These are phyloP conservation scores for Callopanchax toddi DNA, from an alignment of 2,113 vertebrate genomes.

Conservation along the genomic window DNA sequence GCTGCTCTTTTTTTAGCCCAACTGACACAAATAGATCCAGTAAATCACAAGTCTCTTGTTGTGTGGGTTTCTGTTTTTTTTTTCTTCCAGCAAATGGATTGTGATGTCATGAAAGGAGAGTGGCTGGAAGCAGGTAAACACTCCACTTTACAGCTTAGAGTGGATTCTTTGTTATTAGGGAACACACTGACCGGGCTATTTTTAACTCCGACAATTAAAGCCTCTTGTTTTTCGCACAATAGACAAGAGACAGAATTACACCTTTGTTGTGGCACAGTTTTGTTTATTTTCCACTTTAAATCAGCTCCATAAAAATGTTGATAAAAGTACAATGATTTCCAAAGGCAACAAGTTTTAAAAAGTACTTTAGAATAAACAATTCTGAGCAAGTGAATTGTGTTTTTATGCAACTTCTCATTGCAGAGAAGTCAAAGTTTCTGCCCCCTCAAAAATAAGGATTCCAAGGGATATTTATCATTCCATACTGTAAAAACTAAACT, in stretches of 20 bases:
- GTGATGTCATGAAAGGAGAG: constrained; percentile 56
- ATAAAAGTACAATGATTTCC: too few species aligned
- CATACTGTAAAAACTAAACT: too few species aligned
- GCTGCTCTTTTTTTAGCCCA: constrained; percentile 61
- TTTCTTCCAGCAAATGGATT: constrained; percentile 37
- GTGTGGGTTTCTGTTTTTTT: constrained; percentile 23
- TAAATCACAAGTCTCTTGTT: constrained; percentile 55
- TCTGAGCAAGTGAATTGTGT: too few species aligned
- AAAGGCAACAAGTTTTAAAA: too few species aligned
- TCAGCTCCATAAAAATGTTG: background rate
- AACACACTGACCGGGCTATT: constrained; percentile 40
- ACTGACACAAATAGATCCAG: constrained; percentile 56
- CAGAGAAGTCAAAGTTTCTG: too few species aligned
- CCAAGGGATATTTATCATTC: too few species aligned
- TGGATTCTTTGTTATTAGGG: constrained; percentile 42
- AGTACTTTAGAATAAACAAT: too few species aligned
- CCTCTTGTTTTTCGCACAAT: constrained; percentile 10
- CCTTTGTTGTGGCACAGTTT: background rate
- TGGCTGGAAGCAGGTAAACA: constrained; percentile 40
- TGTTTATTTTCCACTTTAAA: constrained; percentile 3
- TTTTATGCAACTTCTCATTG: too few species aligned
- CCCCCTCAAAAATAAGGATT: too few species aligned
- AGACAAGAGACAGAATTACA: constrained; percentile 5
- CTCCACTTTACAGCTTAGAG: constrained; percentile 22
- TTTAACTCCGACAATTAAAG: constrained; percentile 12